Evolutionary conservation across 2,797 vertebrate genomes (phyloP).

Genomic region (Melanotaenia boesemani): DNA sequence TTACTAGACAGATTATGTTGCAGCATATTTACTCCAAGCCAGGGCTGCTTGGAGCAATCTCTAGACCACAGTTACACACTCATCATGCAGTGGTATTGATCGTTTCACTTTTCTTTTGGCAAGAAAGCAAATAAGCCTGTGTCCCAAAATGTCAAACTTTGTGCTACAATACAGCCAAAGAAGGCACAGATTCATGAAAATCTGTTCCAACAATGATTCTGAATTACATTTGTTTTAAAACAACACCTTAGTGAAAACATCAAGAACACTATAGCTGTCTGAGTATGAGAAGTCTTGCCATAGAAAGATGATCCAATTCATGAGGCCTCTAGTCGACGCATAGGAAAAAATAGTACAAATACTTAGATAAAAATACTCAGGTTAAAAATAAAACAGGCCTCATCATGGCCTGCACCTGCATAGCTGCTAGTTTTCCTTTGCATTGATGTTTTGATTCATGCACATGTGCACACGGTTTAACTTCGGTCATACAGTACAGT

Average conservation of each 20-base stretch:
- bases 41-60: background rate
- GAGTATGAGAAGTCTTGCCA: slow-evolving; percentile 7
- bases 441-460: slow-evolving; percentile 51
- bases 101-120: too few species aligned
- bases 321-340: slow-evolving; percentile 48
- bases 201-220: too few species aligned
- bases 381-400: slow-evolving; percentile 69
- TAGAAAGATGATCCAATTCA: slow-evolving; percentile 51
- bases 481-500: slow-evolving; percentile 20
- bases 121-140: too few species aligned
- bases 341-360: slow-evolving; percentile 72
- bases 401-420: slow-evolving; percentile 51
- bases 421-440: slow-evolving; percentile 27
- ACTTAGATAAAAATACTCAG: slow-evolving; percentile 66
- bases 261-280: slow-evolving; percentile 1
- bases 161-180: background rate
- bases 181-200: background rate
- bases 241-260: background rate
- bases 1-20: background rate
- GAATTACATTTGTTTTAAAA: background rate
- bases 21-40: background rate
- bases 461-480: slow-evolving; percentile 13
- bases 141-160: too few species aligned
- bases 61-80: too few species aligned
- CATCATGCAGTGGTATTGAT: too few species aligned